phyloP scores from a whole-genome alignment of 2,888 invertebrate genomes.

The Azorinus chamasolen region DNA sequence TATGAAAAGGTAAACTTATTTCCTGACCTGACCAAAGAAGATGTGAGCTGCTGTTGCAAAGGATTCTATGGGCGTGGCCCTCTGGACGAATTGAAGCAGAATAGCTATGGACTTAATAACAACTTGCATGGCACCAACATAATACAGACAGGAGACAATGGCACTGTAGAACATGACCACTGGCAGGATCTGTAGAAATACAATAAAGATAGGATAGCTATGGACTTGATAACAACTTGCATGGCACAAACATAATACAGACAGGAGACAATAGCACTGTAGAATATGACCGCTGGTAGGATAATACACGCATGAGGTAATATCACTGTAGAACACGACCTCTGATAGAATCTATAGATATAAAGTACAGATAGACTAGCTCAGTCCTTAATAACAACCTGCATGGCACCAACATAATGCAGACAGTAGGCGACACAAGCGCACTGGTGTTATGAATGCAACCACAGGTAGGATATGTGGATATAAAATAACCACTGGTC shows the following conservation, averaged over 20 bases:
- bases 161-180: slow-evolving; percentile 71
- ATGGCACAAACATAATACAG: slow-evolving; percentile 72
- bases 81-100: slow-evolving; percentile 79
- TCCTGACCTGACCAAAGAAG: slow-evolving; percentile 94
- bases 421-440: slow-evolving; percentile 63
- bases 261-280: slow-evolving; percentile 64
- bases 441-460: slow-evolving; percentile 71
- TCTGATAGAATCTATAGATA: slow-evolving; percentile 61
- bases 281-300: slow-evolving; percentile 71
- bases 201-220: slow-evolving; percentile 48
- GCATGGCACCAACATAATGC: slow-evolving; percentile 73
- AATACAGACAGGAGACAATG: slow-evolving; percentile 67
- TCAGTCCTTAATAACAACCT: slow-evolving; percentile 61
- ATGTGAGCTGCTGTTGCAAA: slow-evolving; percentile 96
- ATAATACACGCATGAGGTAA: no score
- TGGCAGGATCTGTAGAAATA: slow-evolving; percentile 66
- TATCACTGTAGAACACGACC: no score
- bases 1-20: no score
- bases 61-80: slow-evolving; percentile 94
- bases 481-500: slow-evolving; percentile 5
- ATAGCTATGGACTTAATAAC: slow-evolving; percentile 63
- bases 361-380: slow-evolving; percentile 35
- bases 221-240: slow-evolving; percentile 65
- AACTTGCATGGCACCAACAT: slow-evolving; percentile 70
- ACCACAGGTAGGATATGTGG: slow-evolving; percentile 70